Percentiles rank a stretch among this genome's conserved stretches.
Conservation (phyloP, 2,888 invertebrate genomes). For the Stomorhina lunata region DNA sequence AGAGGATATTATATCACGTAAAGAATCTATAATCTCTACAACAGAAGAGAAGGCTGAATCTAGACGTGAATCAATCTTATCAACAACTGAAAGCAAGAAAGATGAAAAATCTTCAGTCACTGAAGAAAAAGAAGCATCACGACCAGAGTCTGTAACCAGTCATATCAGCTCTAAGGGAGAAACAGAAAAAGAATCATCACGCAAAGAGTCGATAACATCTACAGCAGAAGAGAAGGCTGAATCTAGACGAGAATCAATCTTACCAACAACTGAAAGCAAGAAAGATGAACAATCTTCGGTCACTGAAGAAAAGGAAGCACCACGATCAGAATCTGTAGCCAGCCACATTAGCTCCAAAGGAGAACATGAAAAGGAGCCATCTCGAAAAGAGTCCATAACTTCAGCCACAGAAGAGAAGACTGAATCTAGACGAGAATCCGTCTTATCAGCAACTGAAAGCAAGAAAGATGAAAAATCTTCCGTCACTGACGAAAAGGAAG, state of each 20-base stretch:
- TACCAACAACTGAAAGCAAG: constrained; percentile 52
- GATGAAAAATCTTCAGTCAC: constrained; percentile 48
- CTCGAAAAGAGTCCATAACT: no score
- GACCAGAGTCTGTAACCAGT: constrained; percentile 68
- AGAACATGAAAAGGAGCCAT: constrained; percentile 50
- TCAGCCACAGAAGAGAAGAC: constrained; percentile 38
- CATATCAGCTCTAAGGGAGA: constrained; percentile 25
- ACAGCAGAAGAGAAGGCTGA: constrained; percentile 44
- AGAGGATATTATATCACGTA: constrained; percentile 17
- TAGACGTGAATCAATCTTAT: constrained; percentile 30
- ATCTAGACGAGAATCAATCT: constrained; percentile 52
- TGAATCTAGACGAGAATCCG: constrained; percentile 42
- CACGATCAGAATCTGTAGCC: constrained; percentile 58
- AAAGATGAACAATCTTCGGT: constrained; percentile 41
- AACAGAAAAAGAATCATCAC: constrained; percentile 15
- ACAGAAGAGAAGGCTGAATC: constrained; percentile 12
- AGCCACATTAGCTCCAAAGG: constrained; percentile 29
- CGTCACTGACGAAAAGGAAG: no score
- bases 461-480: no score
- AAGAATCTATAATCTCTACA: constrained; percentile 36
- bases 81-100: constrained; percentile 28
- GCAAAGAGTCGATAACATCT: constrained; percentile 45
- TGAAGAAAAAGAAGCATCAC: constrained; percentile 70
- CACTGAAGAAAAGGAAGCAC: constrained; percentile 22
- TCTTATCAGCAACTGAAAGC: constrained; percentile 21